Percentiles rank a stretch among this genome's conserved stretches.
phyloP scores from a whole-genome alignment of 2,113 vertebrate genomes.

The Pomatorhinus ruficollis region DNA sequence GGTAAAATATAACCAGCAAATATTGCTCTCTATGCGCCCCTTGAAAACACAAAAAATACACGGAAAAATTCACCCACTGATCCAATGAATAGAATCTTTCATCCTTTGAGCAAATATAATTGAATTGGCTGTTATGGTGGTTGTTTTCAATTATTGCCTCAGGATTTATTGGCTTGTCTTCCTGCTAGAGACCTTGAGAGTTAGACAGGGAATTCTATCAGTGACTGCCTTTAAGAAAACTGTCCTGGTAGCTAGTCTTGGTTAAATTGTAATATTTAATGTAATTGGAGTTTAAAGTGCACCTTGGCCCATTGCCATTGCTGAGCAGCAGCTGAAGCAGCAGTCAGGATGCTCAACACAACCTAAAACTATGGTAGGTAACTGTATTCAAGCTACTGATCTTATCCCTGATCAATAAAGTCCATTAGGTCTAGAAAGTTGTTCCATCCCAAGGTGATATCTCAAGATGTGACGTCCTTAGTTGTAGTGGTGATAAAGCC shows the following conservation, averaged over 20 bases:
- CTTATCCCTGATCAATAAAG: not conserved
- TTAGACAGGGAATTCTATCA: not conserved
- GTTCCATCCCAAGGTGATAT: not conserved
- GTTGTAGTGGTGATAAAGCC: not conserved
- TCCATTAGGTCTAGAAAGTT: not conserved
- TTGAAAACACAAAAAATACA: not conserved
- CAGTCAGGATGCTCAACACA: not conserved
- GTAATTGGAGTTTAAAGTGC: not conserved
- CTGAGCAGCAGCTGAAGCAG: not conserved
- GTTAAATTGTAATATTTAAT: not conserved
- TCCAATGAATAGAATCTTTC: not conserved
- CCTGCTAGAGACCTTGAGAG: not conserved
- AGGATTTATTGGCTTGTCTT: conserved; percentile 19
- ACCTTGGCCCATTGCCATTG: not conserved
- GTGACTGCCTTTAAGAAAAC: not conserved
- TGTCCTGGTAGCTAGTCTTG: not conserved
- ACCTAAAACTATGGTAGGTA: not conserved
- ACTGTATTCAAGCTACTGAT: not conserved
- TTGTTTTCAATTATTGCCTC: conserved; percentile 33
- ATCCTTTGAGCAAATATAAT: conserved; percentile 1
- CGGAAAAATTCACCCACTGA: not conserved
- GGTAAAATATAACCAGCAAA: not conserved
- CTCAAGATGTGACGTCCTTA: not conserved
- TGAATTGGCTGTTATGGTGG: conserved; percentile 26
- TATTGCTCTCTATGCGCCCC: not conserved